Conservation (phyloP, 2,797 vertebrate genomes). For the Tragopan temminckii region DNA sequence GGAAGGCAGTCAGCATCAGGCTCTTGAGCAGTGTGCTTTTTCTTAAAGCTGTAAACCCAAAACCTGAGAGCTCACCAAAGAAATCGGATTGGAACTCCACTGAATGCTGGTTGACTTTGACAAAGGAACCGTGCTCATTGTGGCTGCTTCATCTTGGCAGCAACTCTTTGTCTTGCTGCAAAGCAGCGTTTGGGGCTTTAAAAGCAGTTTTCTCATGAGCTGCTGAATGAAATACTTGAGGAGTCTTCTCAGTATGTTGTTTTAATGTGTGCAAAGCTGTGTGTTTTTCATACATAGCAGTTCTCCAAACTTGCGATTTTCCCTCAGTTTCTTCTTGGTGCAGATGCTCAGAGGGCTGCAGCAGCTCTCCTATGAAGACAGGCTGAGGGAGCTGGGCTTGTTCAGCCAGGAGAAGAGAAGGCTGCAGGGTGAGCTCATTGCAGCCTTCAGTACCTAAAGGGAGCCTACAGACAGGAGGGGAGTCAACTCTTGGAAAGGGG, state of each 20-base stretch:
- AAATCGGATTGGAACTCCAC: rapidly evolving
- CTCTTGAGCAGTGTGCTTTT: background rate
- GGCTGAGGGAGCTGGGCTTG: too few relatives aligned
- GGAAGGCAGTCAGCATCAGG: background rate
- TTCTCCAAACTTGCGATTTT: background rate
- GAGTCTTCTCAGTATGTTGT: background rate
- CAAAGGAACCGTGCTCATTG: rapidly evolving
- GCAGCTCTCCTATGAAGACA: too few relatives aligned
- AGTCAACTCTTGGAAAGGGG: too few relatives aligned
- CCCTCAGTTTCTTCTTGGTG: background rate
- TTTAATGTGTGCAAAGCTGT: background rate
- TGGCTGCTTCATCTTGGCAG: background rate
- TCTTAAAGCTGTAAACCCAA: background rate
- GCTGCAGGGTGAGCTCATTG: too few relatives aligned
- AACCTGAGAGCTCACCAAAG: background rate
- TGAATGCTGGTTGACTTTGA: rapidly evolving
- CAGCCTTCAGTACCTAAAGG: too few relatives aligned
- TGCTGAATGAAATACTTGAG: background rate
- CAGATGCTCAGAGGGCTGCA: too few relatives aligned
- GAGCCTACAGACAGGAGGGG: too few relatives aligned
- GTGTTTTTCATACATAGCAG: background rate
- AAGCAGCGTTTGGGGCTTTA: background rate
- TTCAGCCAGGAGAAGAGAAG: too few relatives aligned
- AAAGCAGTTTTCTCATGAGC: background rate
- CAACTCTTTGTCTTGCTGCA: background rate